Base-by-base conservation (phyloP, 2,888 invertebrate species). In the Tortricodes alternella region DNA sequence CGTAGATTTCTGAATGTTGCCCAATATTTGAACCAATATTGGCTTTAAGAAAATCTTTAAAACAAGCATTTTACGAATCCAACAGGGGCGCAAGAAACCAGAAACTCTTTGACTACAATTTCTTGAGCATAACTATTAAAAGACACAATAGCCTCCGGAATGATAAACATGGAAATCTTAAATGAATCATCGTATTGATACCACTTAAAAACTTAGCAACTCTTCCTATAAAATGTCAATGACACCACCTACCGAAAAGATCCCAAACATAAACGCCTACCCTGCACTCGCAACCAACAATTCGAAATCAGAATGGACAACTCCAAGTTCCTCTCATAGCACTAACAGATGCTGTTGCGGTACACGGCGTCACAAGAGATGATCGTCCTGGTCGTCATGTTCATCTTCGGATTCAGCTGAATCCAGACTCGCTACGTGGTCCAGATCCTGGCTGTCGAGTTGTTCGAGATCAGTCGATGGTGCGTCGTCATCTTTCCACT, bases 401-500 rank as follows among this genome's bases (percentile, higher is more conserved):
- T 89, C 89, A 29, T 89, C 90, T 44, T 89, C 89, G 3, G 89
- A 89, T 11, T 90, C 89, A 0, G 76, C 89, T 0, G 89, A 90
- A 61, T 90, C 89, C 16, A 90, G 67, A 62, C 89, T 85, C 0
- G 83, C 83, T 1, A 88, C 80, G 39, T 85, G 83, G 38, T 90
- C 89, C 23, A 91, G 61, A 60, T 93, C 93, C 48, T 91, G 89
- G 44, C 89, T 83, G 53, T 93, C 92, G 60, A 91, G 86, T 19
- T 82, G 88, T 73, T 93, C 93, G 53, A 92, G 71, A 1, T 91
- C 91, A 1, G 79, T 85, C 0, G 93, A 92, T 21, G 94, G 94
- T 49, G 94, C 95, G 68, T 95, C 97, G 74, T 98, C 98, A 78
- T 98, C 98, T 83, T 97, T 96, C 98, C 99, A 99, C 78, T 99